phyloP scores from a whole-genome alignment of 2,888 invertebrate species.

The Tiphia femorata region DNA sequence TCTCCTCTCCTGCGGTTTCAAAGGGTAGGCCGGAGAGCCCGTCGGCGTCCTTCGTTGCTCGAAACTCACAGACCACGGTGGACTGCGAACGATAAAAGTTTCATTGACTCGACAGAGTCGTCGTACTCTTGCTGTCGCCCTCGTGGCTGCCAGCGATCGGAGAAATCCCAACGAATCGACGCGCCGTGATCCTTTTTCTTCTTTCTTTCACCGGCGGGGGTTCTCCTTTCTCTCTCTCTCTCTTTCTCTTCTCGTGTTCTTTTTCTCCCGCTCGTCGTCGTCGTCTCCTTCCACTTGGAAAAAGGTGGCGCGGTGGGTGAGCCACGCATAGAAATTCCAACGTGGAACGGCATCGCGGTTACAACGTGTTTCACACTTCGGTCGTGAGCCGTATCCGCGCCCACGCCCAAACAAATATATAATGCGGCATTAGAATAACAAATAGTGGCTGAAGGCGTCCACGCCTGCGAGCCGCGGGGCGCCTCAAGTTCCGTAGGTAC shows the following conservation, averaged over 20 bases:
- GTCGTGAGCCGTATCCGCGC: conserved; percentile 56
- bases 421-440: conserved; percentile 68
- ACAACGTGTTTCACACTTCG: conserved; percentile 67
- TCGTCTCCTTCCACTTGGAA: too few species aligned
- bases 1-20: too few species aligned
- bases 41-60: too few species aligned
- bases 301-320: conserved; percentile 8
- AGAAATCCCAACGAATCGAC: conserved; percentile 30
- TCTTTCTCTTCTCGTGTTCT: too few species aligned
- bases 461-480: conserved; percentile 61
- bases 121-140: neutral
- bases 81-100: neutral
- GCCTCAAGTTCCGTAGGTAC: conserved; percentile 42
- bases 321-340: conserved; percentile 52
- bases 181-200: too few species aligned
- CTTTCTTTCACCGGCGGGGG: too few species aligned
- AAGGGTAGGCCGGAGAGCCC: too few species aligned
- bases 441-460: conserved; percentile 64
- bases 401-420: conserved; percentile 64
- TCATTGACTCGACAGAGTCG: conserved; percentile 1
- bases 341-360: conserved; percentile 56
- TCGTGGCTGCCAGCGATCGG: conserved; percentile 6
- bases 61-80: neutral
- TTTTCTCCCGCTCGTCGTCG: too few species aligned
- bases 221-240: too few species aligned